Base-by-base conservation (phyloP, 2,113 vertebrate species). In the Nicator chloris region DNA sequence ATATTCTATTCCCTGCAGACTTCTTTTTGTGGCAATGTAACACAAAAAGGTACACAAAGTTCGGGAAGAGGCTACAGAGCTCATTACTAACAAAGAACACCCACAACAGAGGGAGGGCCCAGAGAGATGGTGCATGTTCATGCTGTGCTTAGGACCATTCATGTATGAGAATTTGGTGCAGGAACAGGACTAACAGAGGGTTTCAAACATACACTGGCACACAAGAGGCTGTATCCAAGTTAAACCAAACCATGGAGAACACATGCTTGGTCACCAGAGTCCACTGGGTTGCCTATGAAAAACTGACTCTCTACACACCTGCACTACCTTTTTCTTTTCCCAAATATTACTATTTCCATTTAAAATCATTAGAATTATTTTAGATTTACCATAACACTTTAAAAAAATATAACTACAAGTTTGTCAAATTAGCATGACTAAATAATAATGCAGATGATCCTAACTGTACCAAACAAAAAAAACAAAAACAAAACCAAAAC, bases 191-290 rank as follows among this genome's bases (percentile, higher is more conserved):
- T 68, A 78, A 79, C 11, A 26, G 14, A 61, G 26, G 20, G 44
- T 19, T 71, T 35, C 40, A 51, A 83, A 50, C 13, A 24, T 1
- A 2, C 26, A 37, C 0, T 1, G n/a, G 18, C 15, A 56, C 6
- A 72, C 20, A 54, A 7, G 3, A 42, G 18, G 3, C 23, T 79
- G 20, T 9, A 16, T 69, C 23, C 54, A 49, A 28, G 20, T 33
- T 45, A 22, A 75, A 24, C 4, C 31, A 72, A 87, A 60, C 27
- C 9, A 27, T 1, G 4, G 40, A 63, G 22, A 78, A 37, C 2
- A 1, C 31, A 12, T 30, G 4, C 19, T 70, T 2, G 0, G 9
- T 49, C 53, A 56, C 12, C 16, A 44, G 10, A 59, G 26, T 63
- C 18, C 31, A 40, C 0, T 56, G 28, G 6, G 15, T 28, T 3